phyloP scores from a whole-genome alignment of 2,797 vertebrate genomes.

The Onychomys leucogaster region DNA sequence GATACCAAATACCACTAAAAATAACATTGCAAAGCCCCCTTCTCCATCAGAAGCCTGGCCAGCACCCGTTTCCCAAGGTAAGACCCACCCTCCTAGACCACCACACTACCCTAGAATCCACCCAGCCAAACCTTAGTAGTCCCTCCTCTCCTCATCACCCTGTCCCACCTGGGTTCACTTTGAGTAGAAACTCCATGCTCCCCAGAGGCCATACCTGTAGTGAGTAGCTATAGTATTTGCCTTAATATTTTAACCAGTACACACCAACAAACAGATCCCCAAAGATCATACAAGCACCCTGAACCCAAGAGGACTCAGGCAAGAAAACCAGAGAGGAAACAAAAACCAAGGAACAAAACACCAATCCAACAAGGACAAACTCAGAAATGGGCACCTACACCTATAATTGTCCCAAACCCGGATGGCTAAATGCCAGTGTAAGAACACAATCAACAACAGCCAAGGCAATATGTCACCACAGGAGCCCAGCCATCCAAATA shows the following conservation, averaged over 20 bases:
- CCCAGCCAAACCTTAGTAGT: background rate
- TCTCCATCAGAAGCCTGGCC: background rate
- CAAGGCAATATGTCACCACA: background rate
- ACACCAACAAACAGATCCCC: background rate
- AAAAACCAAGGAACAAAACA: background rate
- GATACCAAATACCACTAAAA: background rate
- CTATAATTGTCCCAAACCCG: background rate
- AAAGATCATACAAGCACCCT: background rate
- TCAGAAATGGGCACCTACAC: background rate
- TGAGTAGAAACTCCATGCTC: background rate
- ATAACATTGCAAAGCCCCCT: background rate
- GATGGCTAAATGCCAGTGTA: background rate
- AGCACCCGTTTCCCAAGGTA: background rate
- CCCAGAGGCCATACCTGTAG: too few relatives aligned
- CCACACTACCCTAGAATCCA: background rate
- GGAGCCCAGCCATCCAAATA: background rate
- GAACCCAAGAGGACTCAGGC: background rate
- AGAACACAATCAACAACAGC: background rate
- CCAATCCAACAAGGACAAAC: background rate
- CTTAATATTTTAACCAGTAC: too few relatives aligned
- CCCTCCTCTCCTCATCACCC: background rate
- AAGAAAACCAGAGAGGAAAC: background rate
- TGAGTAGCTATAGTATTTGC: too few relatives aligned
- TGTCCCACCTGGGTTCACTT: background rate
- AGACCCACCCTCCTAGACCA: background rate